These are phyloP conservation scores for Phengaris alcon DNA, from an alignment of 2,888 invertebrate species.

Conservation along the genomic window DNA sequence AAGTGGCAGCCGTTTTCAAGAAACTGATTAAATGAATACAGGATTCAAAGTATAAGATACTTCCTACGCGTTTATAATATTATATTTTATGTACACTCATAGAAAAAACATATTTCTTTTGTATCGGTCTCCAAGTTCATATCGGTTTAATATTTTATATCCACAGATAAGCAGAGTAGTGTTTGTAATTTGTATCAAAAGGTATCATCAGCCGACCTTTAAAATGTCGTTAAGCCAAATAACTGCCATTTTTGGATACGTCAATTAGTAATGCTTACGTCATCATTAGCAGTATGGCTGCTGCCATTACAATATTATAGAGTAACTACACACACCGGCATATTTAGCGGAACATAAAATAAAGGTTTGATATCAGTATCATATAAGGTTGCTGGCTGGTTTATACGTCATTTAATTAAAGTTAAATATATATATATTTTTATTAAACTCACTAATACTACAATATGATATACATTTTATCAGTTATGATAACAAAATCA, in stretches of 20 bases:
- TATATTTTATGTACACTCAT: constrained; percentile 24
- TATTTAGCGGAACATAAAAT: too few species aligned
- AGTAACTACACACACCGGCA: too few species aligned
- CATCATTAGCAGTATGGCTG: not conserved
- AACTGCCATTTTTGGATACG: constrained; percentile 32
- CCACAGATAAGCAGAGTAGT: not conserved
- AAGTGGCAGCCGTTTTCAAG: too few species aligned
- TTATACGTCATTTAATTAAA: too few species aligned
- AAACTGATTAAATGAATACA: too few species aligned
- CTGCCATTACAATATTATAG: not conserved
- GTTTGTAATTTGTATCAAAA: constrained; percentile 21
- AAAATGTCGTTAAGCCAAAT: constrained; percentile 53
- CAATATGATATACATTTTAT: too few species aligned
- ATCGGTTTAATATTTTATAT: not conserved
- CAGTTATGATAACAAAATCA: too few species aligned
- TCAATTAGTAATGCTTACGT: constrained; percentile 2
- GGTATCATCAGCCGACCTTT: constrained; percentile 42
- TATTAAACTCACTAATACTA: too few species aligned
- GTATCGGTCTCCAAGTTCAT: not conserved
- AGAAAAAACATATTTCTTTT: not conserved
- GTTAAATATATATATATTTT: too few species aligned
- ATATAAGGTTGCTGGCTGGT: too few species aligned
- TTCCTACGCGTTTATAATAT: constrained; percentile 5
- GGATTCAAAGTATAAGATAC: not conserved
- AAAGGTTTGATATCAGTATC: too few species aligned